Percentiles rank a stretch among this genome's conserved stretches.
Conservation (phyloP, 2,113 vertebrate genomes). For the Indicator maculatus region DNA sequence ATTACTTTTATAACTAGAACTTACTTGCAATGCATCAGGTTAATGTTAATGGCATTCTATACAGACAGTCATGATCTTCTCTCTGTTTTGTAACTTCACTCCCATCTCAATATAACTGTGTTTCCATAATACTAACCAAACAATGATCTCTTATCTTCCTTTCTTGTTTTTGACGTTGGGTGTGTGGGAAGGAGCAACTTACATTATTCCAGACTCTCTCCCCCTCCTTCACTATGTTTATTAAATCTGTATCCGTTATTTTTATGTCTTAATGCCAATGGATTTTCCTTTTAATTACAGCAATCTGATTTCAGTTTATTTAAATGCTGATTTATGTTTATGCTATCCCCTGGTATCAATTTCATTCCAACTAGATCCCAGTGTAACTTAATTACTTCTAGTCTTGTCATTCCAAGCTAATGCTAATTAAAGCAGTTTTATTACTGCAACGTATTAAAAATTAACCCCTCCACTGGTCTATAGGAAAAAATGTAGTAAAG, state of each 20-base stretch:
- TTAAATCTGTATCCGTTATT: constrained; percentile 67
- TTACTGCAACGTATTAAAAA: constrained; percentile 64
- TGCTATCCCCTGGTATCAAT: constrained; percentile 71
- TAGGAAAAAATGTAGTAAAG: not conserved
- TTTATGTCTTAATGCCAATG: constrained; percentile 54
- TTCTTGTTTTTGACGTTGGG: fast-evolving
- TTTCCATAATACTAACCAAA: constrained; percentile 57
- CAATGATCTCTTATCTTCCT: not conserved
- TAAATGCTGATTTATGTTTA: constrained; percentile 75
- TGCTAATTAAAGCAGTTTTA: constrained; percentile 71
- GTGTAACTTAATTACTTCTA: constrained; percentile 73
- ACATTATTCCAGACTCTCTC: constrained; percentile 5
- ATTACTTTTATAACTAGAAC: constrained; percentile 77
- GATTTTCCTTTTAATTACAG: constrained; percentile 72
- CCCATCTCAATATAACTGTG: constrained; percentile 27
- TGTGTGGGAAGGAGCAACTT: not conserved
- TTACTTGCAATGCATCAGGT: constrained; percentile 72
- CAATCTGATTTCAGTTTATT: constrained; percentile 74
- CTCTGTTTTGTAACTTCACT: constrained; percentile 64
- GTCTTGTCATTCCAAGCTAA: constrained; percentile 67
- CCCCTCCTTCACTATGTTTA: not conserved
- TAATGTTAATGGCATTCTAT: constrained; percentile 73
- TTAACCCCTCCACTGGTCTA: constrained; percentile 50
- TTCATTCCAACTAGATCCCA: constrained; percentile 74
- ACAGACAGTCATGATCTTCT: constrained; percentile 54